These are phyloP conservation scores for Seladonia tumulorum DNA, from an alignment of 2,888 invertebrate species.

Conservation along the genomic window DNA sequence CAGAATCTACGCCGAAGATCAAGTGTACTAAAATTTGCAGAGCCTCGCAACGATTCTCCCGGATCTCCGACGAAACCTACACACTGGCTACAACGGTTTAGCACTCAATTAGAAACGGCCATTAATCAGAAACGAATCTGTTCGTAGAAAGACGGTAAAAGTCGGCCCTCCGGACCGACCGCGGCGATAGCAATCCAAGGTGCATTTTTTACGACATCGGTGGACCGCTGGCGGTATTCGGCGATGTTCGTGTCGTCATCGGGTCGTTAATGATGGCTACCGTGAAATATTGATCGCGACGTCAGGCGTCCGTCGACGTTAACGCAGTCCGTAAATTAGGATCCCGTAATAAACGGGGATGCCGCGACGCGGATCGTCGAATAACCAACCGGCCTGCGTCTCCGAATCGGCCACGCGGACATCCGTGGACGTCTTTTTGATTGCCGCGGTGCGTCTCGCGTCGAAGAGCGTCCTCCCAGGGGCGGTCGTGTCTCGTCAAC, in stretches of 20 bases:
- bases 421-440: slow-evolving; percentile 45
- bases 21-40: background rate
- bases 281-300: slow-evolving; percentile 28
- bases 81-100: background rate
- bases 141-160: background rate
- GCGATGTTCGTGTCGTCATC: slow-evolving; percentile 1
- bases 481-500: slow-evolving; percentile 73
- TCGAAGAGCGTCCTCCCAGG: slow-evolving; percentile 50
- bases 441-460: slow-evolving; percentile 52
- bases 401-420: slow-evolving; percentile 15
- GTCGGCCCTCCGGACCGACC: background rate
- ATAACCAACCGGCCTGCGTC: background rate
- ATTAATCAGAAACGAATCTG: background rate
- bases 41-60: background rate
- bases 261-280: slow-evolving; percentile 14
- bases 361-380: background rate
- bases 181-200: background rate
- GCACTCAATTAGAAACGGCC: slow-evolving; percentile 2
- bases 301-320: slow-evolving; percentile 14
- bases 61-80: background rate
- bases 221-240: background rate
- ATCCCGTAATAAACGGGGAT: slow-evolving; percentile 16
- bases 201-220: slow-evolving; percentile 1
- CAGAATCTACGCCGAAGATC: background rate
- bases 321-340: slow-evolving; percentile 23